Percentiles rank a stretch among this genome's conserved stretches.
Evolutionary conservation across 2,797 vertebrate species (phyloP).

Genomic region (Myoxocephalus aenaeus): DNA sequence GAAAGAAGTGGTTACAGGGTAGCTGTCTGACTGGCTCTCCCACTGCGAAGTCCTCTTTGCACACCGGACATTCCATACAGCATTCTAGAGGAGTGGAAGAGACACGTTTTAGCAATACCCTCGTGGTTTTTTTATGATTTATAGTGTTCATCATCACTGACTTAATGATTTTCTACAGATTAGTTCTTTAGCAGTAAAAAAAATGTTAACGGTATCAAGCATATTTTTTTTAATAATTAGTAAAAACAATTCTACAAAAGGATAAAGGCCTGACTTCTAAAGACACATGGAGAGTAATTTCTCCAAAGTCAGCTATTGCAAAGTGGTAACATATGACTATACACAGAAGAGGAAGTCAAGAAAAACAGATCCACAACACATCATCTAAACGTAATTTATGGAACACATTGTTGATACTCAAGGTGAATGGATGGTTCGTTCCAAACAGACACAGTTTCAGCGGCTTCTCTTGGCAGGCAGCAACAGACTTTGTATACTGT

Average conservation of each 20-base stretch:
- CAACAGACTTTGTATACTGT: not conserved
- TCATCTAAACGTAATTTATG: conserved; percentile 6
- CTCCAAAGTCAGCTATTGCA: conserved; percentile 31
- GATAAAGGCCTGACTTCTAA: not conserved
- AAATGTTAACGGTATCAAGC: not conserved
- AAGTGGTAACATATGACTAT: conserved; percentile 33
- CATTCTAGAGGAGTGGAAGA: conserved; percentile 77
- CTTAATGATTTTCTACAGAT: conserved; percentile 1
- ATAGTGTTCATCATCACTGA: not conserved
- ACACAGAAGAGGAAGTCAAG: conserved; percentile 27
- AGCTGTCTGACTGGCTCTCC: conserved; percentile 94
- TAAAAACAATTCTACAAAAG: conserved; percentile 2
- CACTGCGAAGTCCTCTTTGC: conserved; percentile 95
- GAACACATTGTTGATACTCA: conserved; percentile 27
- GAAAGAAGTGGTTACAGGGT: conserved; percentile 97
- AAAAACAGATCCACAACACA: conserved; percentile 4
- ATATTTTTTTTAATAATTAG: not conserved
- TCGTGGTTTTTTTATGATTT: conserved; percentile 6
- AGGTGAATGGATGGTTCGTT: conserved; percentile 31
- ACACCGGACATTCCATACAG: conserved; percentile 96
- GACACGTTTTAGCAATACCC: conserved; percentile 1
- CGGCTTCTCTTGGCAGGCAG: conserved; percentile 20
- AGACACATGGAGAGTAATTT: not conserved
- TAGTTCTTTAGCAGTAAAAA: not conserved
- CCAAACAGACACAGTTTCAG: conserved; percentile 23